phyloP scores from a whole-genome alignment of 1,140 invertebrate genomes.

The Calycopis cecrops region DNA sequence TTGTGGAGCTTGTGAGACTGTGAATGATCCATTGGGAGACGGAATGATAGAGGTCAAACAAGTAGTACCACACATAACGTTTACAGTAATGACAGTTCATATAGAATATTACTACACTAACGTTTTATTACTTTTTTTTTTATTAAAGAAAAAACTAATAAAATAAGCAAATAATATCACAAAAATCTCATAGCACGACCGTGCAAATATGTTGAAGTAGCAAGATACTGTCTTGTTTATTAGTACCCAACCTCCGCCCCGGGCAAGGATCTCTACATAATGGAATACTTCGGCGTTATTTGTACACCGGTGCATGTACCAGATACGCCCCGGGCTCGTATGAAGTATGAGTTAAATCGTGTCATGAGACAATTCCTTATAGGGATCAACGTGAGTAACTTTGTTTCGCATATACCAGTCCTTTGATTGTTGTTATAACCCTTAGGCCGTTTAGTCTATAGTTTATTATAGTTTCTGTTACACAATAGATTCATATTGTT shows the following conservation, averaged over 20 bases:
- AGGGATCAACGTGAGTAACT: conserved; percentile 36
- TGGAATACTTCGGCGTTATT: conserved; percentile 69
- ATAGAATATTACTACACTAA: too few relatives aligned
- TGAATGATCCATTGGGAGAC: too few relatives aligned
- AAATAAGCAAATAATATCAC: too few relatives aligned
- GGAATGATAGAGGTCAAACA: too few relatives aligned
- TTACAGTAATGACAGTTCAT: too few relatives aligned
- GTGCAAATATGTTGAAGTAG: background rate
- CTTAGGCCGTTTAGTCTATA: conserved; percentile 6
- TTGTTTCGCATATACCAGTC: conserved; percentile 30
- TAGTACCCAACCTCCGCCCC: conserved; percentile 42
- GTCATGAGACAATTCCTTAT: conserved; percentile 43
- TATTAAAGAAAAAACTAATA: too few relatives aligned
- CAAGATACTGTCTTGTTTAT: conserved; percentile 63
- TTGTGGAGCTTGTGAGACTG: too few relatives aligned
- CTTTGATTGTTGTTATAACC: conserved; percentile 28
- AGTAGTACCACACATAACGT: too few relatives aligned
- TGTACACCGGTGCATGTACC: conserved; percentile 48
- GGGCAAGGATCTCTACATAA: conserved; percentile 67
- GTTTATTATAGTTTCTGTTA: conserved; percentile 8
- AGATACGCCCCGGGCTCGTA: conserved; percentile 48
- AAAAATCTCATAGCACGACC: too few relatives aligned
- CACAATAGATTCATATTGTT: background rate
- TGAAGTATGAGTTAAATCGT: conserved; percentile 50
- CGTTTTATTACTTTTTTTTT: too few relatives aligned